Evolutionary conservation across 64 coral and sea anemone genomes (phyloP).

Genomic region (Montipora efflorescens): DNA sequence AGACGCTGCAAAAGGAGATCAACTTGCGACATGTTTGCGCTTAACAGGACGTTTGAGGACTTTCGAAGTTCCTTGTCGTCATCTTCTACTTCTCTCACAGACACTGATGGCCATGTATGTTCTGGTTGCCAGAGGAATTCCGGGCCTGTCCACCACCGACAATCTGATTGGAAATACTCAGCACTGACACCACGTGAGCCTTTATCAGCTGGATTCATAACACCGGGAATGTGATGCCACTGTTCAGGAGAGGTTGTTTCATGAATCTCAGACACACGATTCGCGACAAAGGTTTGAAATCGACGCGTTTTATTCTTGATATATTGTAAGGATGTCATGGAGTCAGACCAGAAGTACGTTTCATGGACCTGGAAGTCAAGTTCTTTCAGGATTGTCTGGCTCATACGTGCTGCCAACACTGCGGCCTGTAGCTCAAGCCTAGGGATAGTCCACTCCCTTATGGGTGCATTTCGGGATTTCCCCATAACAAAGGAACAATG

Average conservation of each 20-base stretch:
- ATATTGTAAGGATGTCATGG: slow-evolving; percentile 28
- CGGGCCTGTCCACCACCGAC: slow-evolving; percentile 29
- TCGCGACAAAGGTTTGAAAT: slow-evolving; percentile 44
- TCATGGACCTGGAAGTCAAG: slow-evolving; percentile 9
- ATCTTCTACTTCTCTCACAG: no score
- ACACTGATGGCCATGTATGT: no score
- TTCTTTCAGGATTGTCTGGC: slow-evolving; percentile 11
- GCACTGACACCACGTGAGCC: slow-evolving; percentile 20
- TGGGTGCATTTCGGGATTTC: no score
- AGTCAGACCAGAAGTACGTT: slow-evolving; percentile 49
- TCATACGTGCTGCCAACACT: slow-evolving; percentile 5
- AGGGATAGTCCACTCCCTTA: background rate
- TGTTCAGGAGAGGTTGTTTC: slow-evolving; percentile 12
- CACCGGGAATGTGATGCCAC: slow-evolving; percentile 33
- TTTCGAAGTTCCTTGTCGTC: no score
- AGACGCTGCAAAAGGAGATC: no score
- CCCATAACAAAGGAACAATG: no score
- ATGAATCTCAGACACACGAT: slow-evolving; percentile 25
- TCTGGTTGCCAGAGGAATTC: no score
- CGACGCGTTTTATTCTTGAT: slow-evolving; percentile 47
- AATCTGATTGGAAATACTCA: background rate
- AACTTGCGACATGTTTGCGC: no score
- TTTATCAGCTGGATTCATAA: slow-evolving; percentile 12
- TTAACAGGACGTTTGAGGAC: no score
- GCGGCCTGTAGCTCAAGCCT: slow-evolving; percentile 58